Percentiles rank a stretch among this genome's conserved stretches.
Evolutionary conservation across 2,888 invertebrate genomes (phyloP).

Genomic region (Oxyteleia sp.): DNA sequence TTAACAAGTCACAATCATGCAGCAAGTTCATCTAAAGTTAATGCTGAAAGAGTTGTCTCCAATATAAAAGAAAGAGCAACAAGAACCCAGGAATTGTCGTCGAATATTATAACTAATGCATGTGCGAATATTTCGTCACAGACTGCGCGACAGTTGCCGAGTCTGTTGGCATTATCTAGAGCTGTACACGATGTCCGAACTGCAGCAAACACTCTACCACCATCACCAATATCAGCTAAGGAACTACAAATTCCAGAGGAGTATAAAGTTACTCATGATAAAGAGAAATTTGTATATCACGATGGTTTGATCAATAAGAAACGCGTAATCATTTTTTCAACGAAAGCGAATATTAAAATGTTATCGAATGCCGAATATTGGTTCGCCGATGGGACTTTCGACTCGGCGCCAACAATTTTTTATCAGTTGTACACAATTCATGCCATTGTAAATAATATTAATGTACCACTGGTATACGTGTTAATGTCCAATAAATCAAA

Average conservation of each 20-base stretch:
- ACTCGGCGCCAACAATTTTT: neutral
- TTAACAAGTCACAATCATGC: neutral
- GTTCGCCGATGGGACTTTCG: neutral
- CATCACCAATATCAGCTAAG: neutral
- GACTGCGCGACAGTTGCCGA: neutral
- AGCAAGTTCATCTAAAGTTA: neutral
- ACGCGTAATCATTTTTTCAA: neutral
- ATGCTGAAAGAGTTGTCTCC: neutral
- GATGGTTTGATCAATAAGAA: neutral
- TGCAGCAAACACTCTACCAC: neutral
- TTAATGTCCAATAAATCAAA: neutral
- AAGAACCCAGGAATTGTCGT: neutral
- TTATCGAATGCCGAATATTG: neutral
- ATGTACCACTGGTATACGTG: neutral
- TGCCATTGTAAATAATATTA: neutral
- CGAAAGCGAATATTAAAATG: neutral
- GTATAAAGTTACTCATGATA: neutral
- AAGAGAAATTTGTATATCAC: neutral
- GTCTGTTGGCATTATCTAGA: neutral
- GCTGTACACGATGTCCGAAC: neutral
- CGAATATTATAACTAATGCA: neutral
- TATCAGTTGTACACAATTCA: neutral
- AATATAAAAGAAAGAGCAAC: neutral
- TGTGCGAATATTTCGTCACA: neutral
- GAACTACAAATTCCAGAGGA: neutral